These are phyloP conservation scores for Crax fasciolata DNA, from an alignment of 2,797 vertebrate genomes.

Conservation along the genomic window DNA sequence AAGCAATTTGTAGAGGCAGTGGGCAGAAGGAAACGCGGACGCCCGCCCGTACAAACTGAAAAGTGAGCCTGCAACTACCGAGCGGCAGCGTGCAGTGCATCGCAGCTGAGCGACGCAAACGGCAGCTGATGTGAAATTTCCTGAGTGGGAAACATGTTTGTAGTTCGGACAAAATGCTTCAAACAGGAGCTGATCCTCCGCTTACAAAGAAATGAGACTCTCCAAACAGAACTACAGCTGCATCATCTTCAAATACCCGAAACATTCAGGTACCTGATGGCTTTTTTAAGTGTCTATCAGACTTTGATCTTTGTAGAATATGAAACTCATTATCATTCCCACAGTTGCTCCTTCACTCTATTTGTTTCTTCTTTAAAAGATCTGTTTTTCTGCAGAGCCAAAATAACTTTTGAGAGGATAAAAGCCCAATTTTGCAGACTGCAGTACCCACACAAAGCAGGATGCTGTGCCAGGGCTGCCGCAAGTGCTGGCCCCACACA, in stretches of 20 bases:
- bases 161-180: not conserved
- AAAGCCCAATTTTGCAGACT: not conserved
- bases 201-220: not conserved
- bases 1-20: not conserved
- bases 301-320: not conserved
- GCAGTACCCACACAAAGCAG: not conserved
- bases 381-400: not conserved
- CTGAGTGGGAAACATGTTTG: not conserved
- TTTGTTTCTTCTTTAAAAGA: fast-evolving
- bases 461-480: not conserved
- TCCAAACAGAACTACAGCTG: not conserved
- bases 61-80: not conserved
- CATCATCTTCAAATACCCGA: not conserved
- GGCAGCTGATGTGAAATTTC: not conserved
- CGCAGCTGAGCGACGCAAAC: not conserved
- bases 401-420: not conserved
- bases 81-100: not conserved
- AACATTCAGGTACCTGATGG: fast-evolving
- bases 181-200: not conserved
- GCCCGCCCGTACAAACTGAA: not conserved
- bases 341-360: not conserved
- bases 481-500: fast-evolving
- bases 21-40: not conserved
- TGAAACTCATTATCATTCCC: not conserved
- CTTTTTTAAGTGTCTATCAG: not conserved